Evolutionary conservation across 2,888 invertebrate genomes (phyloP).

Genomic region (Drosophila prostipennis): DNA sequence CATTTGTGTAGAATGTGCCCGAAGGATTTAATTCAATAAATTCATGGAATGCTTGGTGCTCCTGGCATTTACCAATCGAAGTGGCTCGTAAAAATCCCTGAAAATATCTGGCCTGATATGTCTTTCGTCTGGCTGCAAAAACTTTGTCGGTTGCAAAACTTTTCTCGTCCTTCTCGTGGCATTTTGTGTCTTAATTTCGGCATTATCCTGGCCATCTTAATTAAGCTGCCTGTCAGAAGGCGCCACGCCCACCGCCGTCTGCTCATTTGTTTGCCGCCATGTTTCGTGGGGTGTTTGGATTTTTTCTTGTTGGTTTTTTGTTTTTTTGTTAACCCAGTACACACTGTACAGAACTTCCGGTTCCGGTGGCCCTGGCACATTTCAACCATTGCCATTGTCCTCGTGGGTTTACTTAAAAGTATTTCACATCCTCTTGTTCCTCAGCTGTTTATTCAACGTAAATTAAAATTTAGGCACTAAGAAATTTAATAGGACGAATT

Average conservation of each 20-base stretch:
- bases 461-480: too few relatives aligned
- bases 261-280: slow-evolving; percentile 57
- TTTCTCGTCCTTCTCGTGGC: slow-evolving; percentile 6
- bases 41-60: slow-evolving; percentile 38
- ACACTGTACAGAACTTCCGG: slow-evolving; percentile 32
- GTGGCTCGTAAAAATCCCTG: slow-evolving; percentile 4
- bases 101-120: not conserved
- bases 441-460: too few relatives aligned
- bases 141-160: slow-evolving; percentile 17
- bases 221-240: slow-evolving; percentile 59
- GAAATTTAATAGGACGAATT: too few relatives aligned
- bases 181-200: slow-evolving; percentile 56
- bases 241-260: slow-evolving; percentile 16
- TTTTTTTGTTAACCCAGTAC: not conserved
- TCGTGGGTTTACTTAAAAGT: slow-evolving; percentile 7
- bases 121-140: slow-evolving; percentile 1
- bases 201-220: slow-evolving; percentile 66
- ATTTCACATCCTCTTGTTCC: not conserved
- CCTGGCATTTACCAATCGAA: slow-evolving; percentile 4
- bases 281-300: slow-evolving; percentile 21
- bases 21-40: slow-evolving; percentile 37
- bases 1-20: slow-evolving; percentile 17
- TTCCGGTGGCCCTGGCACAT: slow-evolving; percentile 49
- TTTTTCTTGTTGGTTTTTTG: slow-evolving; percentile 6
- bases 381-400: slow-evolving; percentile 22